Evolutionary conservation across 2,888 invertebrate species (phyloP), one percentile per base, ranked within the genome.

Genomic region (Caenorhabditis becei): DNA sequence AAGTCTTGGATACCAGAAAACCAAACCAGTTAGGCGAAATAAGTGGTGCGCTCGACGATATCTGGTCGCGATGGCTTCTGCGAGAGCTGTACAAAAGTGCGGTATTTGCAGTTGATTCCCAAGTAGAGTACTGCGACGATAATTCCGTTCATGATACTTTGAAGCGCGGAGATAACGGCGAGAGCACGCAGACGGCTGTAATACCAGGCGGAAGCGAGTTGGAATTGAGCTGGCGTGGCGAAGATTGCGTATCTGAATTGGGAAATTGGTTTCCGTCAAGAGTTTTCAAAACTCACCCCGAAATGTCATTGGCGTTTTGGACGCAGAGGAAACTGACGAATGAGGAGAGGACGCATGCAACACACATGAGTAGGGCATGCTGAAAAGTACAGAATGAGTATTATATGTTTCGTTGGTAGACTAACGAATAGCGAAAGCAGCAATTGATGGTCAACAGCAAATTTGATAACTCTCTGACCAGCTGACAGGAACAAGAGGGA

Each of bases 141-240:
- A 8, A 72, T 63, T 18, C 78, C 74, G 26, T 79, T 82, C 41
- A 85, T 47, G 44, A 85, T 58, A 16, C 69, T 35, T 47, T 85
- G 80, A 24, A 80, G 49, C 1, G 67, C 75, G 1, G 79, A 82
- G 11, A 85, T 35, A 1, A 84, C 83, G 35, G 61, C 66, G 2
- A 72, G 58, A 10, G 77, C 80, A 35, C 81, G 67, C 8, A 84
- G 67, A 18, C 84, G 69, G 8, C 54, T 65, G 72, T 62, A 85
- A 37, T 85, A 85, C 83, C 83, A 85, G 16, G 71, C 63, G n/a
- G 85, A 85, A 11, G 85, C 85, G 5, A 69, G 67, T 56, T 83
- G 82, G 49, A 85, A 85, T 63, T 85, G 80, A 0, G 65, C 56
- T 3, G 85, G 85, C 0, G 72, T 74, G n/a, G 82, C 82, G 35